Evolutionary conservation across 2,113 vertebrate genomes (phyloP).

Genomic region (Camelus dromedarius): DNA sequence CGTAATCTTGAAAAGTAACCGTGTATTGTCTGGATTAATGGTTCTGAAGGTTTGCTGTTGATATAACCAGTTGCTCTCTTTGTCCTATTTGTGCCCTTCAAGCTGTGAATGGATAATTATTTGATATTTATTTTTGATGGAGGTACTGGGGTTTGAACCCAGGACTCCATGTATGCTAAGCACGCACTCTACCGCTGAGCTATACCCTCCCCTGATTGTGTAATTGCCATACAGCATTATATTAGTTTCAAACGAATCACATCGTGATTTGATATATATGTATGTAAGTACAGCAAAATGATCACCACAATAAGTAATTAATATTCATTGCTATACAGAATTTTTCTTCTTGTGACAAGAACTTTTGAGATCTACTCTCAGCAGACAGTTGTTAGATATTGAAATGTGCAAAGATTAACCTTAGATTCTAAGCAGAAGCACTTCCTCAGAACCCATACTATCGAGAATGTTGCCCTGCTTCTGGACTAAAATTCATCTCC

Average conservation of each 20-base stretch:
- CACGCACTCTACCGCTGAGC: too few species aligned
- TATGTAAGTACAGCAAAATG: not conserved
- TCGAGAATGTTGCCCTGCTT: not conserved
- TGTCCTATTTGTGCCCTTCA: not conserved
- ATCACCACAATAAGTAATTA: not conserved
- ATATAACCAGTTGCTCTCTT: not conserved
- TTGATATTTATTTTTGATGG: not conserved
- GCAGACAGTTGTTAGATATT: not conserved
- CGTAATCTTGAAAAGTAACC: not conserved
- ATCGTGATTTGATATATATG: not conserved
- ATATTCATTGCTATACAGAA: not conserved
- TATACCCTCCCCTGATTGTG: not conserved
- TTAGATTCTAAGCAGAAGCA: not conserved
- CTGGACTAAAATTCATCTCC: not conserved
- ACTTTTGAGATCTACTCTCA: not conserved
- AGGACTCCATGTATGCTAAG: too few species aligned
- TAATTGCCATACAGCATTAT: not conserved
- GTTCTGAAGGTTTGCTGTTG: constrained; percentile 13
- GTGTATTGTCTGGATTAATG: not conserved
- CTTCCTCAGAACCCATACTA: not conserved
- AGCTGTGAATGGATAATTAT: not conserved
- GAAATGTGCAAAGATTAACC: not conserved
- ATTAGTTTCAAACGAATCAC: not conserved
- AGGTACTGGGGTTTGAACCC: too few species aligned
- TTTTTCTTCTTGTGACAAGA: not conserved